A percentile compares a stretch with the other conserved stretches of the same genome.
phyloP scores from a whole-genome alignment of 2,888 invertebrate species.

The Latrodectus hesperus region DNA sequence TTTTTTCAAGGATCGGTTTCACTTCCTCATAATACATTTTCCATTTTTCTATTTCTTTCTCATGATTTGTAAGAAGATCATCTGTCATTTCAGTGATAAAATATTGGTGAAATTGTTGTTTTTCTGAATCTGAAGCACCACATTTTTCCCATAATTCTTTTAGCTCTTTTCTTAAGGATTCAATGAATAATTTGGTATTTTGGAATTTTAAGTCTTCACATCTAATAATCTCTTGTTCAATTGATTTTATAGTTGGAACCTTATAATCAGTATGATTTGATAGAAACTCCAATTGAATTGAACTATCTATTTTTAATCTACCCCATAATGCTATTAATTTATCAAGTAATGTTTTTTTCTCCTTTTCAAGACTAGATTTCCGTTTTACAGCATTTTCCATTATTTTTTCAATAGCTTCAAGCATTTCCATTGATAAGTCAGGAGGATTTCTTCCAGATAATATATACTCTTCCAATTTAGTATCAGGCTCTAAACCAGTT shows the following conservation, averaged over 20 bases:
- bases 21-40: constrained; percentile 74
- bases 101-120: not conserved
- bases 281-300: constrained; percentile 6
- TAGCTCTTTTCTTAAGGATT: constrained; percentile 83
- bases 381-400: constrained; percentile 1
- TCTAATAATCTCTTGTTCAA: constrained; percentile 24
- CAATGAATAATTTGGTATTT: constrained; percentile 77
- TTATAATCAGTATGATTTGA: constrained; percentile 12
- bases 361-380: constrained; percentile 5
- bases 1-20: constrained; percentile 76
- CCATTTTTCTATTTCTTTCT: constrained; percentile 84
- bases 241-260: constrained; percentile 17
- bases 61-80: constrained; percentile 85
- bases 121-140: constrained; percentile 77
- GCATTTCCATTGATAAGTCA: constrained; percentile 25
- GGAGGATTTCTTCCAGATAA: constrained; percentile 6
- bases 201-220: constrained; percentile 25
- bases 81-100: constrained; percentile 83
- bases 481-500: constrained; percentile 22
- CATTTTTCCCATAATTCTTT: constrained; percentile 85
- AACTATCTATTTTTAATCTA: constrained; percentile 17
- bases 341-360: constrained; percentile 12
- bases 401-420: constrained; percentile 25
- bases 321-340: constrained; percentile 32
- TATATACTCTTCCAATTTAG: constrained; percentile 25